Percentiles rank a stretch among this genome's conserved stretches.
Conservation (phyloP, 2,113 vertebrate genomes). For the Hoplias malabaricus region DNA sequence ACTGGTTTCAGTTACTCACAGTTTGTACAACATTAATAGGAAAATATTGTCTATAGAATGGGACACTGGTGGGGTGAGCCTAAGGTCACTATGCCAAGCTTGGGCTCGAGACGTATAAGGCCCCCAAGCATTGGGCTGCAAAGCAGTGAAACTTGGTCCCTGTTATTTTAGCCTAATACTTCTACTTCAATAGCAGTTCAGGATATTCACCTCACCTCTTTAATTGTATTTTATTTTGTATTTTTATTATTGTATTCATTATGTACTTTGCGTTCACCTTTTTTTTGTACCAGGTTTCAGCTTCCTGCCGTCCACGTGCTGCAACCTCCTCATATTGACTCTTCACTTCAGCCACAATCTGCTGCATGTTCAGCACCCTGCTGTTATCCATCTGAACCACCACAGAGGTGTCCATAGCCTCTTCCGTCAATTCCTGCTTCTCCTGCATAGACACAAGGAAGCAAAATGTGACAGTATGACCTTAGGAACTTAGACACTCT, state of each 20-base stretch:
- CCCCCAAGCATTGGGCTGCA: too few relatives aligned
- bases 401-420: constrained; percentile 75
- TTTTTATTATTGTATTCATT: neutral
- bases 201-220: neutral
- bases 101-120: too few relatives aligned
- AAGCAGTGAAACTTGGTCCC: too few relatives aligned
- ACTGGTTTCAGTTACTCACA: too few relatives aligned
- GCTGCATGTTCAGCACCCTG: constrained; percentile 78
- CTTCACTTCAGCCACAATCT: constrained; percentile 76
- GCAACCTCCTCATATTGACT: constrained; percentile 79
- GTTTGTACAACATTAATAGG: too few relatives aligned
- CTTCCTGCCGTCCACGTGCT: constrained; percentile 70
- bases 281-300: constrained; percentile 78
- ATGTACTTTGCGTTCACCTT: constrained; percentile 70
- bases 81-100: too few relatives aligned
- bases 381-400: constrained; percentile 86
- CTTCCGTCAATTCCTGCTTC: constrained; percentile 73
- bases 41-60: too few relatives aligned
- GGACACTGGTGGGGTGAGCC: too few relatives aligned
- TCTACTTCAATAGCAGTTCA: too few relatives aligned
- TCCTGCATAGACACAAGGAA: constrained; percentile 68
- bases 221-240: neutral
- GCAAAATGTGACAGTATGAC: neutral
- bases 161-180: too few relatives aligned
- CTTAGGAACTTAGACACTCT: too few relatives aligned